Conservation (phyloP, 2,888 invertebrate genomes). For the Ectropis crepuscularia region DNA sequence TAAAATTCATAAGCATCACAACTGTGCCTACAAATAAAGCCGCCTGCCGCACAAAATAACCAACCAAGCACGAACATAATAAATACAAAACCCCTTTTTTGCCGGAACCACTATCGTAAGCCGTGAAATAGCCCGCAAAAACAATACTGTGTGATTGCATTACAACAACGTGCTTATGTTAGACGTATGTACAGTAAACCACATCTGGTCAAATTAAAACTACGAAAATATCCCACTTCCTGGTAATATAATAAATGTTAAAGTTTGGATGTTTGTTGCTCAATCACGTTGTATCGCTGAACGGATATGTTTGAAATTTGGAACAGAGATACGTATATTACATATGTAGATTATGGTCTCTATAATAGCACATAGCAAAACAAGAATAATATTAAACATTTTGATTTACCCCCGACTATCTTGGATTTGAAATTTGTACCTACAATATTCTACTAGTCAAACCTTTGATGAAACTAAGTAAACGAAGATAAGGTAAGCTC, state of each 20-base stretch:
- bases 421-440: no score
- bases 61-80: slow-evolving; percentile 32
- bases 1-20: slow-evolving; percentile 20
- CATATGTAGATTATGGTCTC: no score
- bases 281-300: no score
- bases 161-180: slow-evolving; percentile 5
- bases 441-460: no score
- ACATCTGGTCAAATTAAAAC: not conserved
- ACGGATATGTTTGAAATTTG: no score
- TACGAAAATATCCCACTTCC: not conserved
- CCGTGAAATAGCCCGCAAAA: slow-evolving; percentile 37
- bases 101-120: slow-evolving; percentile 35
- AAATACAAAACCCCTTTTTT: slow-evolving; percentile 41
- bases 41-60: slow-evolving; percentile 17
- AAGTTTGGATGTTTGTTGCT: no score
- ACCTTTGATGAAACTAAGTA: no score
- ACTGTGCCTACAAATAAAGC: slow-evolving; percentile 18
- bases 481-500: no score
- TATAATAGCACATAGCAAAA: no score
- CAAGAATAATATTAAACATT: no score
- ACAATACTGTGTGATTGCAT: slow-evolving; percentile 43
- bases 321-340: no score
- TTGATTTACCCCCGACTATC: no score
- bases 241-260: not conserved
- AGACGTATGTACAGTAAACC: not conserved